Conservation (phyloP, 2,113 vertebrate species). For the Condylura cristata region DNA sequence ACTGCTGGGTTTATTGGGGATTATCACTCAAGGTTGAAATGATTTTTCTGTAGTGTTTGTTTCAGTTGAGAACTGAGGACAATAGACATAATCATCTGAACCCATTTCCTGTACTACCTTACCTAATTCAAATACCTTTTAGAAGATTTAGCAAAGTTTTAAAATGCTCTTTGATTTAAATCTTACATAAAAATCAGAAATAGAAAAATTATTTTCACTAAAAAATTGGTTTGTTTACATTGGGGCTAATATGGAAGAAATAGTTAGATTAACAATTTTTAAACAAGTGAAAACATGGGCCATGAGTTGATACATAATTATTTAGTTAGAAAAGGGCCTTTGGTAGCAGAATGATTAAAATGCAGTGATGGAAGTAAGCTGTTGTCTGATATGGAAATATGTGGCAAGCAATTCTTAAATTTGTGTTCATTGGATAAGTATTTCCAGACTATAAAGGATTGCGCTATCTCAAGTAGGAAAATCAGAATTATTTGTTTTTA, state of each 20-base stretch:
- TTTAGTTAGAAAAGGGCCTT: slow-evolving; percentile 5
- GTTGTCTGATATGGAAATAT: slow-evolving; percentile 25
- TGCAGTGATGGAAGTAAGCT: neutral
- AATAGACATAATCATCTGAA: neutral
- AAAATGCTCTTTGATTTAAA: slow-evolving; percentile 28
- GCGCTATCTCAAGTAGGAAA: slow-evolving; percentile 35
- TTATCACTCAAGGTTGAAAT: neutral
- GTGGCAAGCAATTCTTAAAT: slow-evolving; percentile 25
- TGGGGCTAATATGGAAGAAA: slow-evolving; percentile 1
- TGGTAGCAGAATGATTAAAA: neutral
- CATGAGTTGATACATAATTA: neutral
- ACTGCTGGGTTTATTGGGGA: neutral
- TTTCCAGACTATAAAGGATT: slow-evolving; percentile 29
- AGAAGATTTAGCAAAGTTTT: neutral
- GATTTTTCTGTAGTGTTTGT: neutral
- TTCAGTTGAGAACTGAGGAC: neutral
- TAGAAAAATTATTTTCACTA: slow-evolving; percentile 44
- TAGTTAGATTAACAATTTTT: neutral
- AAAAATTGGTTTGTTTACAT: neutral
- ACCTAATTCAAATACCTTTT: neutral
- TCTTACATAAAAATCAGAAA: slow-evolving; percentile 38
- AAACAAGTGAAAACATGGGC: neutral
- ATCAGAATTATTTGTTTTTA: slow-evolving; percentile 64
- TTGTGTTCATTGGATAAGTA: slow-evolving; percentile 51
- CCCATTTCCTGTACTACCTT: neutral